phyloP scores from a whole-genome alignment of 2,888 invertebrate genomes.

The Autographa gamma region DNA sequence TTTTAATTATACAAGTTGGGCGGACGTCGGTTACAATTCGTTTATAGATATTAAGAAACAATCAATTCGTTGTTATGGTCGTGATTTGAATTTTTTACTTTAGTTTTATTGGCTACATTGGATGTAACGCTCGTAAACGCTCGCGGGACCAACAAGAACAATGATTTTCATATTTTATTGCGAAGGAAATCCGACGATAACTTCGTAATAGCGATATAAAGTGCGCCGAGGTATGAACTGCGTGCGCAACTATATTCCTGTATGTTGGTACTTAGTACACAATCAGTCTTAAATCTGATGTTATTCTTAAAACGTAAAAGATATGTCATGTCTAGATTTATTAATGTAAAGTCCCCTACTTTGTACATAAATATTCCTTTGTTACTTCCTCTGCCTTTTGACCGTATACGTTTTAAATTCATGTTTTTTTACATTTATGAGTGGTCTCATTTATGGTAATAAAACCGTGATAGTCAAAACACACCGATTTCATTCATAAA shows the following conservation, averaged over 20 bases:
- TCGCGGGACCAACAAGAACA: constrained; percentile 22
- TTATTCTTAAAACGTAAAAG: not conserved
- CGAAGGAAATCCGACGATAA: constrained; percentile 25
- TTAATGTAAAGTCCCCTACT: not conserved
- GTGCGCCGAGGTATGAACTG: not conserved
- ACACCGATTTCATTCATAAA: constrained; percentile 42
- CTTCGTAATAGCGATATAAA: constrained; percentile 9
- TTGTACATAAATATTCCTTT: not conserved
- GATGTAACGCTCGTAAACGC: constrained; percentile 41
- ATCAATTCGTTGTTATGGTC: constrained; percentile 54
- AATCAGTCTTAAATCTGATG: not conserved
- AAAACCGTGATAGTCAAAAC: no score
- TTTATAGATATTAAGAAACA: constrained; percentile 59
- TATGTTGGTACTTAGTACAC: not conserved
- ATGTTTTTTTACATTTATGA: not conserved
- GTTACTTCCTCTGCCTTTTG: not conserved
- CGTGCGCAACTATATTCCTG: not conserved
- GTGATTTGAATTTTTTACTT: constrained; percentile 50
- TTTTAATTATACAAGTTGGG: constrained; percentile 40
- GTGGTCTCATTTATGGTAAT: not conserved
- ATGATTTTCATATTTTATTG: constrained; percentile 39
- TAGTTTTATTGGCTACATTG: constrained; percentile 39
- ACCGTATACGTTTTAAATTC: not conserved
- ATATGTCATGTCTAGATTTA: not conserved
- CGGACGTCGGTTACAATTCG: constrained; percentile 38